phyloP scores from a whole-genome alignment of 2,888 invertebrate species.

The Acheta domesticus region DNA sequence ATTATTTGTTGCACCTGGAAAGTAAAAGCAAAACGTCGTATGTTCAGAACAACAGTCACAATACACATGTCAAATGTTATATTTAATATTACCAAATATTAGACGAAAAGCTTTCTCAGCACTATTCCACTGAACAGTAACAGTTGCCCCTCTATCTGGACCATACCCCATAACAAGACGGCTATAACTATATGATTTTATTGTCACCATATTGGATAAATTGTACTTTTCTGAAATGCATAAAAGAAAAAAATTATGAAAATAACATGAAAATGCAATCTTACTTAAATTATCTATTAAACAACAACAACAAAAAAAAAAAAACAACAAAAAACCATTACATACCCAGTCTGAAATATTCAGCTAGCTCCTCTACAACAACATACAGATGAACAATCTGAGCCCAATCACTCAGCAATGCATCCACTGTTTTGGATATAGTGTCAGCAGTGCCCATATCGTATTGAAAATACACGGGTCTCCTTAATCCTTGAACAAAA shows the following conservation, averaged over 20 bases:
- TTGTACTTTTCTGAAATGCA: slow-evolving; percentile 57
- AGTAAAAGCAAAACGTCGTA: neutral
- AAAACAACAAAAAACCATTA: neutral
- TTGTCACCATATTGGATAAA: slow-evolving; percentile 67
- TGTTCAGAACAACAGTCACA: neutral
- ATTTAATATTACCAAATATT: slow-evolving; percentile 31
- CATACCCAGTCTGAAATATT: slow-evolving; percentile 70
- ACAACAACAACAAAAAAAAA: neutral
- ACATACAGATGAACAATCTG: slow-evolving; percentile 87
- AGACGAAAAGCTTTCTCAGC: slow-evolving; percentile 67
- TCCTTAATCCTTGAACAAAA: slow-evolving; percentile 62
- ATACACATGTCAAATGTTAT: neutral
- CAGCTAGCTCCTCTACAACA: slow-evolving; percentile 77
- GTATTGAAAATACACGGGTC: slow-evolving; percentile 86
- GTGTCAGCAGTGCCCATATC: slow-evolving; percentile 84
- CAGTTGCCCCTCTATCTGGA: slow-evolving; percentile 76
- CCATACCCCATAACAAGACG: slow-evolving; percentile 88
- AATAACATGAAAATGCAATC: slow-evolving; percentile 12
- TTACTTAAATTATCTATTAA: neutral
- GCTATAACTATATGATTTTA: slow-evolving; percentile 90
- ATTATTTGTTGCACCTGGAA: slow-evolving; percentile 67
- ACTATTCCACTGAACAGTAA: slow-evolving; percentile 77
- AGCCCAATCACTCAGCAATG: slow-evolving; percentile 86
- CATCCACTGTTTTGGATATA: slow-evolving; percentile 74
- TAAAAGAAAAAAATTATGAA: slow-evolving; percentile 26